Evolutionary conservation across 1,140 invertebrate genomes (phyloP).

Genomic region (Leptonema lineaticorne): DNA sequence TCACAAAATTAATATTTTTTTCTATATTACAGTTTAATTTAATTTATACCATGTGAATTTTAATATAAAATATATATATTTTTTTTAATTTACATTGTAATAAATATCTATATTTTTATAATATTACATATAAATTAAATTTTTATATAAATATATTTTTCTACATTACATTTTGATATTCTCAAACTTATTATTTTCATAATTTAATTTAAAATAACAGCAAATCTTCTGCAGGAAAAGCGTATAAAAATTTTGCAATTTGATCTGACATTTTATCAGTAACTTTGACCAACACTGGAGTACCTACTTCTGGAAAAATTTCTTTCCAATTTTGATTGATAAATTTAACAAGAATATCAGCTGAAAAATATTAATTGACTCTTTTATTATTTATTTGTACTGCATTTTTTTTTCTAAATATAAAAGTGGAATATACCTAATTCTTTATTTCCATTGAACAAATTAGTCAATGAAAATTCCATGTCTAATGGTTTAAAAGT

Average conservation of each 20-base stretch:
- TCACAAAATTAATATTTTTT: no score
- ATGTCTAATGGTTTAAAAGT: slow-evolving; percentile 42
- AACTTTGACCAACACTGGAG: background rate
- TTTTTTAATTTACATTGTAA: no score
- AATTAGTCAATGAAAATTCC: slow-evolving; percentile 48
- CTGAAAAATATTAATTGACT: background rate
- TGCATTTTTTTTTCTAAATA: background rate
- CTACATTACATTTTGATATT: no score
- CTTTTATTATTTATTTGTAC: background rate
- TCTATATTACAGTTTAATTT: no score
- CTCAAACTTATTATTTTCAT: no score
- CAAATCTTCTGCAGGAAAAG: background rate
- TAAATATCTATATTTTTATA: background rate
- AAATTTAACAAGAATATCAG: background rate
- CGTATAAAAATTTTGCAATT: background rate
- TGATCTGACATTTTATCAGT: background rate
- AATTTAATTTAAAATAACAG: background rate
- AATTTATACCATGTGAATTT: background rate
- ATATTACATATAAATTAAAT: no score
- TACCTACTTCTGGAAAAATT: background rate
- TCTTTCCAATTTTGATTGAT: background rate
- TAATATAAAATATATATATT: background rate
- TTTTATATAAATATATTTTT: no score
- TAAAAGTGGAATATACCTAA: slow-evolving; percentile 44
- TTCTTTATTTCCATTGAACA: slow-evolving; percentile 49